These are phyloP conservation scores for Xylota sylvarum DNA, from an alignment of 2,888 invertebrate genomes.

Conservation along the genomic window DNA sequence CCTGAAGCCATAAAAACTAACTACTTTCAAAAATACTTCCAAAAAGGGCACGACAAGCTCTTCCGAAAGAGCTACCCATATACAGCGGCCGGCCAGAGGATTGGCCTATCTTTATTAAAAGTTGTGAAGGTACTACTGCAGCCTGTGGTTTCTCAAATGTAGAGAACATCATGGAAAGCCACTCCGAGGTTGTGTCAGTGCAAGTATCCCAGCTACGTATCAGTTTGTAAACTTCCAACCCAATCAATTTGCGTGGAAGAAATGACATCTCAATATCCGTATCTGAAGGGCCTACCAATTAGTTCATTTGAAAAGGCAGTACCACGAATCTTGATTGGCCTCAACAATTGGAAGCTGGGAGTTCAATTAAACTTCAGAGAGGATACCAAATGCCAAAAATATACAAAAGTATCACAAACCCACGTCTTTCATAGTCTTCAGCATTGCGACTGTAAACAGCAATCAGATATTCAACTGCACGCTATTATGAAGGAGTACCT, in stretches of 20 bases:
- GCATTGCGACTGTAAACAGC: slow-evolving; percentile 14
- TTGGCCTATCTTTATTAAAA: too few species aligned
- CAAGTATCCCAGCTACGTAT: too few species aligned
- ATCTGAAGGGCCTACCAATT: slow-evolving; percentile 31
- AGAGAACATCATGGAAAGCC: slow-evolving; percentile 20
- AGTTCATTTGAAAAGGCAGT: too few species aligned
- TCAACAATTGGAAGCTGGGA: slow-evolving; percentile 47
- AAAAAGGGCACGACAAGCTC: slow-evolving; percentile 56
- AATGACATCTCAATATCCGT: slow-evolving; percentile 11
- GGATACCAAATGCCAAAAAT: slow-evolving; percentile 4
- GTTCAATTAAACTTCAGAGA: slow-evolving; percentile 56
- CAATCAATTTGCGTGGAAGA: slow-evolving; percentile 30
- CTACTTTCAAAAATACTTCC: not conserved
- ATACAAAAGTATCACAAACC: not conserved
- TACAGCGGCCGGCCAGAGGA: too few species aligned
- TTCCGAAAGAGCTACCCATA: slow-evolving; percentile 62
- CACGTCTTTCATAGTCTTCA: slow-evolving; percentile 16
- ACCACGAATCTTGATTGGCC: slow-evolving; percentile 19
- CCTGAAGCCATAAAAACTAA: not conserved
- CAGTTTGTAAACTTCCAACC: not conserved
- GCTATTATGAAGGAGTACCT: slow-evolving; percentile 5
- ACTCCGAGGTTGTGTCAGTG: too few species aligned
- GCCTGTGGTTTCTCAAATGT: slow-evolving; percentile 57
- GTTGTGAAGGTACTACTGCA: slow-evolving; percentile 60
- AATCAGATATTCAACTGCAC: not conserved